Percentiles rank a stretch among this genome's conserved stretches.
phyloP scores from a whole-genome alignment of 2,113 vertebrate species.

The Eira barbara region DNA sequence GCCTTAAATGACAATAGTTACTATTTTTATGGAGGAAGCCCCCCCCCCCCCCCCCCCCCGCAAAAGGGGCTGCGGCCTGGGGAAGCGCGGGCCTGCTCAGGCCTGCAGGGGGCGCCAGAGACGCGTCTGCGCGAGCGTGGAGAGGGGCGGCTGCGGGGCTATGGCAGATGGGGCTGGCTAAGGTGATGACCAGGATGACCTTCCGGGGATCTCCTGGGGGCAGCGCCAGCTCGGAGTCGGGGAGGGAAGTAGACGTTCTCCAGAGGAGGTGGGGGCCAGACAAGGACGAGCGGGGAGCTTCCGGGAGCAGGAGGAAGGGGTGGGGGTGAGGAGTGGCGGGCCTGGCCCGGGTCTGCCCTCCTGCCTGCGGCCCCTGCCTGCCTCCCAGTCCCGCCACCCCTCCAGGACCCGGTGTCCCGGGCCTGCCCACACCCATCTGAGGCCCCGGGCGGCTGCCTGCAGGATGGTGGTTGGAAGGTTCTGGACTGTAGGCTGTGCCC shows the following conservation, averaged over 20 bases:
- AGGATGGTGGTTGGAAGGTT: neutral
- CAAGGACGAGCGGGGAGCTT: neutral
- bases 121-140: accelerated
- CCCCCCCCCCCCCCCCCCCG: accelerated
- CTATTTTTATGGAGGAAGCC: neutral
- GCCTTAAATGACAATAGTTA: neutral
- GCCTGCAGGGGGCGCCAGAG: neutral
- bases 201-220: neutral
- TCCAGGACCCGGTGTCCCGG: neutral
- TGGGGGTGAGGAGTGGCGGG: neutral
- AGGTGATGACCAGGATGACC: accelerated
- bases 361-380: neutral
- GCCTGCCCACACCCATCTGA: neutral
- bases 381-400: no score
- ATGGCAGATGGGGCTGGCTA: neutral
- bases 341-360: neutral
- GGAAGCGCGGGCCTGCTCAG: accelerated
- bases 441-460: neutral
- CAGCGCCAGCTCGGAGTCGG: neutral
- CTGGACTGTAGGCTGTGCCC: neutral
- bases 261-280: neutral
- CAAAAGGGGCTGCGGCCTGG: neutral
- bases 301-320: neutral
- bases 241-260: neutral
- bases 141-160: accelerated